Evolutionary conservation across 2,113 vertebrate species (phyloP).

Genomic region (Leiothrix lutea): DNA sequence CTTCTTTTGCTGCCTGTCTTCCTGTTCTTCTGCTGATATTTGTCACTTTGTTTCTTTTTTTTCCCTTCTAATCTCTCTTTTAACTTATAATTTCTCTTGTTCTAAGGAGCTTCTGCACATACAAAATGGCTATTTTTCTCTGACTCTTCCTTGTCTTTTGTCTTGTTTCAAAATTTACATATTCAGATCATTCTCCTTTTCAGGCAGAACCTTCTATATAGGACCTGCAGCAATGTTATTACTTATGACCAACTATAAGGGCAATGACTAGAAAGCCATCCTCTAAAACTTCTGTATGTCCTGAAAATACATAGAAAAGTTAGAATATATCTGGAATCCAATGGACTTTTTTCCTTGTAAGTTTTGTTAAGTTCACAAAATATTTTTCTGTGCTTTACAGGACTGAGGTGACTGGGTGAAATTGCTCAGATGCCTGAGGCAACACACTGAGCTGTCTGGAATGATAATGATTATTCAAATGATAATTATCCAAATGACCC

Average conservation of each 20-base stretch:
- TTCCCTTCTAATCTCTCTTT: background rate
- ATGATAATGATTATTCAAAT: conserved; percentile 51
- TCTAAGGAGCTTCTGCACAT: background rate
- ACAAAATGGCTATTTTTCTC: background rate
- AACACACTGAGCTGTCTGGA: conserved; percentile 38
- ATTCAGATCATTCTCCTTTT: background rate
- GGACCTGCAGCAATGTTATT: background rate
- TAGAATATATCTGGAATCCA: background rate
- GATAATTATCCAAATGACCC: conserved; percentile 46
- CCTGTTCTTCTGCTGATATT: background rate
- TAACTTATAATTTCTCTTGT: background rate
- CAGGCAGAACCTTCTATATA: background rate
- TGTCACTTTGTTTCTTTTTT: background rate
- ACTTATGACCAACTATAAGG: background rate
- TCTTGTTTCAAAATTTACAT: background rate
- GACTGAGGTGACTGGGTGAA: background rate
- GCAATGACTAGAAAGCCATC: background rate
- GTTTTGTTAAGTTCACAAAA: background rate
- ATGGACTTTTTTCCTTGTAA: background rate
- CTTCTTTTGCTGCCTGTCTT: background rate
- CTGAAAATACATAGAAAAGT: background rate
- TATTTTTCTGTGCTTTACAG: background rate
- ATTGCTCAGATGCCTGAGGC: conserved; percentile 21
- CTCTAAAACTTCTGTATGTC: background rate
- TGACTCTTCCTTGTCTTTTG: background rate